Percentiles rank a stretch among this genome's conserved stretches.
phyloP scores from a whole-genome alignment of 2,797 vertebrate genomes.

The Enteromius thamalakanensis region DNA sequence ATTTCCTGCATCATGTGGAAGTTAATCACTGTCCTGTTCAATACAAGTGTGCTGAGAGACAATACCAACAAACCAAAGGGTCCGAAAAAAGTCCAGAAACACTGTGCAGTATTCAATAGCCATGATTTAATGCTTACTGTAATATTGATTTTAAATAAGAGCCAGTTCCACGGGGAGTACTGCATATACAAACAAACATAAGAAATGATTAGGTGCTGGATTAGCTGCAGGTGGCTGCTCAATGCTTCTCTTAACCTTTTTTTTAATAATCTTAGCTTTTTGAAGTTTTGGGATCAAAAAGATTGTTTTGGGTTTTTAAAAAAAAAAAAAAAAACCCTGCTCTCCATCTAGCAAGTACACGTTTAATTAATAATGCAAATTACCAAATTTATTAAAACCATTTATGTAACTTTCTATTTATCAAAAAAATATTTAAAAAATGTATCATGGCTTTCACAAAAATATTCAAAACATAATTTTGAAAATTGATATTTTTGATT shows the following conservation, averaged over 20 bases:
- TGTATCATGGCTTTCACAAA: background rate
- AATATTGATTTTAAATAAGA: constrained; percentile 32
- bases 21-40: background rate
- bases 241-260: background rate
- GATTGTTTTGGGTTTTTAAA: background rate
- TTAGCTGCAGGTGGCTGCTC: background rate
- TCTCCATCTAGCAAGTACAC: background rate
- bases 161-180: background rate
- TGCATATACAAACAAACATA: background rate
- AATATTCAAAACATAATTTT: background rate
- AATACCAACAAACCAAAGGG: background rate
- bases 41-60: background rate
- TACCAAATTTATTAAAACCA: background rate
- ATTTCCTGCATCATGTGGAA: background rate
- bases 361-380: background rate
- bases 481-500: background rate
- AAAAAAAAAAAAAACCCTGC: too few relatives aligned
- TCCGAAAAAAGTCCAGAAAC: background rate
- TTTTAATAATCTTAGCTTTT: background rate
- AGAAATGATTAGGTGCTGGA: background rate
- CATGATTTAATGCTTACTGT: constrained; percentile 12
- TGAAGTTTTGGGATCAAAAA: background rate
- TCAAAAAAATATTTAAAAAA: background rate
- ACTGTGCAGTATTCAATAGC: constrained; percentile 16
- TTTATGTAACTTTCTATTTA: background rate